phyloP scores from a whole-genome alignment of 1,140 invertebrate genomes.

The Mercenaria mercenaria region DNA sequence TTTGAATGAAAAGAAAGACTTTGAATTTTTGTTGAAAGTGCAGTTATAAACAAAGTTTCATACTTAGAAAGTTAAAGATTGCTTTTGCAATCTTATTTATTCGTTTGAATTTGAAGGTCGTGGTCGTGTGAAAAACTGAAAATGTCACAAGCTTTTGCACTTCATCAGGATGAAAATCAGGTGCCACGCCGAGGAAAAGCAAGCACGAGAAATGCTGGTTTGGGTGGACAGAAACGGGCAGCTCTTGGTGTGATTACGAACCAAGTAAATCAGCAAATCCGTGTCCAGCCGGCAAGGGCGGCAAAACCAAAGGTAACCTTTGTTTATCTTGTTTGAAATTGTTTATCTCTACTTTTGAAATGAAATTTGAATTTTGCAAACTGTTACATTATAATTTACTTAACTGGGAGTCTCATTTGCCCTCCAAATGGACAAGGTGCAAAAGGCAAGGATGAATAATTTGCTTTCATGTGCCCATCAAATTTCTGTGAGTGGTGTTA shows the following conservation, averaged over 20 bases:
- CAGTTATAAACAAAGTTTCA: background rate
- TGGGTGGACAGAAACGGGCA: slow-evolving; percentile 77
- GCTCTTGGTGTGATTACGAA: slow-evolving; percentile 82
- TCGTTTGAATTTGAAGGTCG: slow-evolving; percentile 53
- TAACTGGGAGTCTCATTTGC: too few relatives aligned
- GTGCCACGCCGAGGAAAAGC: slow-evolving; percentile 65
- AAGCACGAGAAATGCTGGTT: slow-evolving; percentile 32
- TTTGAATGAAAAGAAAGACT: background rate
- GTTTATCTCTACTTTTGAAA: too few relatives aligned
- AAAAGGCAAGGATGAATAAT: too few relatives aligned
- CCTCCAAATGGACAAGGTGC: too few relatives aligned
- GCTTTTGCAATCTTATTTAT: slow-evolving; percentile 12
- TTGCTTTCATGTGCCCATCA: too few relatives aligned
- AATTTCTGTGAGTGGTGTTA: too few relatives aligned
- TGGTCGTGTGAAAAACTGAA: slow-evolving; percentile 42
- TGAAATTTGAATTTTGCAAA: too few relatives aligned
- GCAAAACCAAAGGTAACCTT: slow-evolving; percentile 75
- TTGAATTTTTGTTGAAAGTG: background rate
- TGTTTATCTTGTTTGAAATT: too few relatives aligned
- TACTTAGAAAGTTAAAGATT: background rate
- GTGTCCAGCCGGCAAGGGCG: slow-evolving; percentile 81
- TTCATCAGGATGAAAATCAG: slow-evolving; percentile 71
- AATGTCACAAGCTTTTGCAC: slow-evolving; percentile 55
- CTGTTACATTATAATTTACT: too few relatives aligned
- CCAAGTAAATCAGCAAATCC: slow-evolving; percentile 66